These are phyloP conservation scores for Panurus biarmicus DNA, from an alignment of 2,113 vertebrate species.

Conservation along the genomic window DNA sequence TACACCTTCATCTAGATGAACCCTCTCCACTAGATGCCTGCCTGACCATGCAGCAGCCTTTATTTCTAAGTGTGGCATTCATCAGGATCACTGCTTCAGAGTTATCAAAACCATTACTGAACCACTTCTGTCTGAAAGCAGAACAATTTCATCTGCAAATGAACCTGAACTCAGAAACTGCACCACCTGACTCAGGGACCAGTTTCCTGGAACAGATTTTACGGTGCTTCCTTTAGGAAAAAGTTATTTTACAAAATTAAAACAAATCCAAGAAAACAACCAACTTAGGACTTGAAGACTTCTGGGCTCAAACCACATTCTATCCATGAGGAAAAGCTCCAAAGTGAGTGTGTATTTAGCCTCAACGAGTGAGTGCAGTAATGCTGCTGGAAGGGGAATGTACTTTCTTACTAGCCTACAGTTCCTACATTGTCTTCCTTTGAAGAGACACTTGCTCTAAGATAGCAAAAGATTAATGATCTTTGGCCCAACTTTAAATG, in stretches of 20 bases:
- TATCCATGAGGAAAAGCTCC: background rate
- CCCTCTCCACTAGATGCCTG: background rate
- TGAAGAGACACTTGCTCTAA: background rate
- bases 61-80: background rate
- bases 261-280: background rate
- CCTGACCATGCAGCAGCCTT: background rate
- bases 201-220: background rate
- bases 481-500: background rate
- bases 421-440: background rate
- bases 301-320: background rate
- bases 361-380: background rate
- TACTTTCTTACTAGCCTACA: background rate
- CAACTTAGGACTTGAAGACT: background rate
- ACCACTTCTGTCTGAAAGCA: background rate
- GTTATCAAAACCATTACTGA: background rate
- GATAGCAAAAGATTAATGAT: background rate
- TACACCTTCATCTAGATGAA: background rate
- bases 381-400: background rate
- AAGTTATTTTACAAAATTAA: background rate
- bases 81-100: background rate
- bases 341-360: background rate
- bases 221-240: background rate
- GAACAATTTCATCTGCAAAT: background rate
- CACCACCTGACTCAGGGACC: background rate
- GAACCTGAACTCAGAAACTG: background rate